phyloP scores from a whole-genome alignment of 2,888 invertebrate species.

The Cacoxenus indagator region DNA sequence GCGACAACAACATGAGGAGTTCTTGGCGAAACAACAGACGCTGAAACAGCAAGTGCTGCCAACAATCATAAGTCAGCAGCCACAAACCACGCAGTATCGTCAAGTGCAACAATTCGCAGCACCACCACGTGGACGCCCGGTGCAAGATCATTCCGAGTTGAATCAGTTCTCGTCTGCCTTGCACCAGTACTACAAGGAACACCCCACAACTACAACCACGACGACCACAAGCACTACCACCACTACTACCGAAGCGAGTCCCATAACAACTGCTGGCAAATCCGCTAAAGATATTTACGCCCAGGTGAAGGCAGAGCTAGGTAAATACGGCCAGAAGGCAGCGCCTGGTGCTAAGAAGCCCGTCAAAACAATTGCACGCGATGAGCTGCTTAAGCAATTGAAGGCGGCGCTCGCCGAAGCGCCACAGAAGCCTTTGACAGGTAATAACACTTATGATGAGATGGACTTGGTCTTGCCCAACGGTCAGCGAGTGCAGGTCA shows the following conservation, averaged over 20 bases:
- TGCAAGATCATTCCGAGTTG: constrained; percentile 76
- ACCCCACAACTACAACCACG: constrained; percentile 79
- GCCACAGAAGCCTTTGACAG: constrained; percentile 75
- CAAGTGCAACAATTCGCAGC: constrained; percentile 55
- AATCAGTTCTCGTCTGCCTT: constrained; percentile 77
- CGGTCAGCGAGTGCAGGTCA: constrained; percentile 82
- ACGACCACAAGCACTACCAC: constrained; percentile 79
- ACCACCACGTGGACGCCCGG: constrained; percentile 66
- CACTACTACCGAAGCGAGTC: constrained; percentile 72
- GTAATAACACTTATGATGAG: constrained; percentile 79
- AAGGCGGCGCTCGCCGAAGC: constrained; percentile 81
- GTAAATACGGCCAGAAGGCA: constrained; percentile 58
- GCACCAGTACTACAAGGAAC: constrained; percentile 77
- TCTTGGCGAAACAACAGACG: constrained; percentile 79
- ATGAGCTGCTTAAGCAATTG: constrained; percentile 81
- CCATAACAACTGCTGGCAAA: constrained; percentile 68
- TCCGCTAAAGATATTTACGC: constrained; percentile 75
- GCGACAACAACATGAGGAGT: constrained; percentile 80
- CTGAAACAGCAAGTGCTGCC: constrained; percentile 71
- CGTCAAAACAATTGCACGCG: constrained; percentile 77
- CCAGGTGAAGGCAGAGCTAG: constrained; percentile 74
- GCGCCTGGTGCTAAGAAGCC: constrained; percentile 51
- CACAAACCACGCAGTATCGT: constrained; percentile 41
- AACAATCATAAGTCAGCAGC: constrained; percentile 69
- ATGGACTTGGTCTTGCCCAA: constrained; percentile 81